Base-by-base conservation (phyloP, 1,140 invertebrate genomes). In the Coenobita brevimanus region DNA sequence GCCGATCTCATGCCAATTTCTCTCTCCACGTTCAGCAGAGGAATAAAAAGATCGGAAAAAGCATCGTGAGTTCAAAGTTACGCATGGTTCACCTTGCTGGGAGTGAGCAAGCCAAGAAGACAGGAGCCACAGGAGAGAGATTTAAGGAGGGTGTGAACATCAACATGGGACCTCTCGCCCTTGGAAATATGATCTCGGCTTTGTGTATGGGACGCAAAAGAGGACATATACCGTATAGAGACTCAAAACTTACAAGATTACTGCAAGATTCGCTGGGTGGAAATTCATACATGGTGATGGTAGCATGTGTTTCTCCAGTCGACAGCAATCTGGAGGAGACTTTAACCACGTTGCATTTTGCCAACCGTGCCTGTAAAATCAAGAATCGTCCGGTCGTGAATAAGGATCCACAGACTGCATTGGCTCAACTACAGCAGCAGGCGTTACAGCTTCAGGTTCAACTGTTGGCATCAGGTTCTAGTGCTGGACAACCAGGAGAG, bases 121-220 rank as follows among this genome's bases (percentile, higher is more conserved):
- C 98, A 0, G 95, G 82, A 15, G 97, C 98, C 15, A 96, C 95
- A 21, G 98, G 97, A 1, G 96, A 97, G 89, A 94, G 97, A n/a
- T 96, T 98, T 89, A 97, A 96, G 93, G 98, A 98, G 93, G 97
- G 97, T 24, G 95, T 98, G 0, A 97, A 98, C 91, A 99, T 99
- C 75, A 99, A 99, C 92, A 97, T 96, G 92, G 97, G 97, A 0
- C 93, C 99, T 0, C 92, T 98, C 57, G 96, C 97, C 0, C 93
- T 99, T 0, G 97, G 98, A 30, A 99, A 98, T 93, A 97, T 99
- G 0, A 99, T 99, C 89, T 97, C 96, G 41, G 96, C 97, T 1
- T 92, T 98, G 0, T 96, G 97, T 50, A 93, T 95, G 90, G 96
- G 96, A 88, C 94, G 94, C 83, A 93, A 95, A 89, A 96, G 95